Percentiles rank a stretch among this genome's conserved stretches.
Evolutionary conservation across 2,888 invertebrate genomes (phyloP).

Genomic region (Leptinotarsa peninsularis): DNA sequence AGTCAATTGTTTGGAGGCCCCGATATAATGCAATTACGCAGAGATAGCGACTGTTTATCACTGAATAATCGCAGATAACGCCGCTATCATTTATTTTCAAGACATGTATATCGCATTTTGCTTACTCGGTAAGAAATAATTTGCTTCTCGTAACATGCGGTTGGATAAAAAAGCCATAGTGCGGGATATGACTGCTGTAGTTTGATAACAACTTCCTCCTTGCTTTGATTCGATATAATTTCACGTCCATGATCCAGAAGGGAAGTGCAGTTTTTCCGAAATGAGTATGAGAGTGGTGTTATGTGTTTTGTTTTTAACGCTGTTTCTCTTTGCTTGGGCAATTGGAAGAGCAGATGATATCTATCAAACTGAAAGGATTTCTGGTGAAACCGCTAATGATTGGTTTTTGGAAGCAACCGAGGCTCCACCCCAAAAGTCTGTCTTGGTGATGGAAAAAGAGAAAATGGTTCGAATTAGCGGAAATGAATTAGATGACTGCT

Average conservation of each 20-base stretch:
- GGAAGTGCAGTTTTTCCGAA: background rate
- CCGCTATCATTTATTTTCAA: background rate
- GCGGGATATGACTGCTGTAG: conserved; percentile 34
- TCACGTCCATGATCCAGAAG: conserved; percentile 26
- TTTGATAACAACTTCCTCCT: conserved; percentile 45
- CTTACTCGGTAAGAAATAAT: conserved; percentile 32
- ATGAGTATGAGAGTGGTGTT: no score
- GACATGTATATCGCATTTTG: conserved; percentile 22
- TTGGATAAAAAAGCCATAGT: conserved; percentile 31
- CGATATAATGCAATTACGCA: conserved; percentile 10
- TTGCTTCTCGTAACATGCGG: conserved; percentile 30
- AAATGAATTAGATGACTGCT: background rate
- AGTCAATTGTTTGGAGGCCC: conserved; percentile 1
- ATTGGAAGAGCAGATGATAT: background rate
- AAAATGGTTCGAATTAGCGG: no score
- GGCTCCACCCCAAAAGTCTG: background rate
- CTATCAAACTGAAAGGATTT: background rate
- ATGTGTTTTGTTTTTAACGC: background rate
- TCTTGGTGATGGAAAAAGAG: no score
- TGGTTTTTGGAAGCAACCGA: background rate
- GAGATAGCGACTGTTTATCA: conserved; percentile 3
- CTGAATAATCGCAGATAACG: conserved; percentile 7
- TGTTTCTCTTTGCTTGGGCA: background rate
- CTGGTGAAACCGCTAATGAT: background rate
- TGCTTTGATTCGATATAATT: conserved; percentile 23